Evolutionary conservation across 2,888 invertebrate genomes (phyloP).

Genomic region (Branchellion lobata): DNA sequence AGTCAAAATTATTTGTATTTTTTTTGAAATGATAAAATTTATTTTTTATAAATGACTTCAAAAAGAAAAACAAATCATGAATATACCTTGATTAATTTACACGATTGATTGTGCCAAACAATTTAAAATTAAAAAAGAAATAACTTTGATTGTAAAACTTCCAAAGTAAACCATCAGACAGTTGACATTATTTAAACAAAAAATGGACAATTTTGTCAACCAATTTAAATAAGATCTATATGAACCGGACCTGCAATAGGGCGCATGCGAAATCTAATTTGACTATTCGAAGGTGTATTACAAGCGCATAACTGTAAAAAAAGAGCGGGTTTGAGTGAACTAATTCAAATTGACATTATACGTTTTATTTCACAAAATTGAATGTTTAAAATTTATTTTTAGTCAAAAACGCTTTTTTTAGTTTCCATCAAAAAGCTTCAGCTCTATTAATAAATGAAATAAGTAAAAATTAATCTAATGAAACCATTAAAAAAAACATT

Average conservation of each 20-base stretch:
- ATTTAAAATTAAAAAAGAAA: background rate
- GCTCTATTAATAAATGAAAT: no score
- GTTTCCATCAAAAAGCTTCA: no score
- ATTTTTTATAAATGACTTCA: no score
- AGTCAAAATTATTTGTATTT: no score
- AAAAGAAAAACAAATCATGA: no score
- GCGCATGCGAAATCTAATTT: background rate
- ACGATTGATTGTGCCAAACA: background rate
- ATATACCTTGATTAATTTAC: conserved; percentile 8
- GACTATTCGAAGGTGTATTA: background rate
- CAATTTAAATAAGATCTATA: background rate
- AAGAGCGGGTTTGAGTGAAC: background rate
- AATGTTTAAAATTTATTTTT: background rate
- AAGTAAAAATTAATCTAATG: no score
- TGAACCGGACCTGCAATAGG: background rate
- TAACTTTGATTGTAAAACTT: background rate
- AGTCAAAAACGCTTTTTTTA: background rate
- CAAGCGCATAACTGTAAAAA: background rate
- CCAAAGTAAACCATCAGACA: background rate
- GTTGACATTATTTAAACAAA: background rate
- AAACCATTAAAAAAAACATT: no score
- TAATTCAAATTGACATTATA: no score
- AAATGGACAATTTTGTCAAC: background rate
- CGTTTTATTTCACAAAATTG: background rate
- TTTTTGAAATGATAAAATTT: no score